Conservation (phyloP, 2,888 invertebrate species). For the Aleiodes testaceus region DNA sequence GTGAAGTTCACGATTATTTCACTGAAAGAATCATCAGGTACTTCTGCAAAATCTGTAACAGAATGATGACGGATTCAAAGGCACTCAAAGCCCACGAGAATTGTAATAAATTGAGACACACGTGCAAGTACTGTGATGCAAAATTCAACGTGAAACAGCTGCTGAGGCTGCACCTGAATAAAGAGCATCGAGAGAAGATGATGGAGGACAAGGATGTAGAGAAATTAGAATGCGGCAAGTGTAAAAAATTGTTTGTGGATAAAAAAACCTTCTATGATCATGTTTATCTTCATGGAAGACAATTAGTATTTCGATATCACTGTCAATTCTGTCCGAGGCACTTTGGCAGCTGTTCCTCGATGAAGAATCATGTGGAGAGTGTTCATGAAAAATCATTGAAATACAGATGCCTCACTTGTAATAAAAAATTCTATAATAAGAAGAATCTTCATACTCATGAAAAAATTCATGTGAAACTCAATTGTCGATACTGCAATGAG, state of each 20-base stretch:
- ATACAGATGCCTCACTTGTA: conserved; percentile 9
- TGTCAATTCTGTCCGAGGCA: conserved; percentile 5
- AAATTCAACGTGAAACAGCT: neutral
- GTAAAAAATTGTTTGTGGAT: conserved; percentile 10
- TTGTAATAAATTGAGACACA: neutral
- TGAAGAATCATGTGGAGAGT: conserved; percentile 14
- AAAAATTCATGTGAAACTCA: conserved; percentile 13
- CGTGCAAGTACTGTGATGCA: conserved; percentile 2
- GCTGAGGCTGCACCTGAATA: conserved; percentile 15
- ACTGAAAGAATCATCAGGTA: neutral
- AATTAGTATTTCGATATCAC: conserved; percentile 1
- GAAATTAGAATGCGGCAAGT: neutral
- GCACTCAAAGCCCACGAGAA: neutral
- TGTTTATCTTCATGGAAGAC: conserved; percentile 15
- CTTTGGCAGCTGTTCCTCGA: conserved; percentile 7
- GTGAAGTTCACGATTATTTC: neutral
- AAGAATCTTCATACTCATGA: conserved; percentile 23
- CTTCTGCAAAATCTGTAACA: conserved; percentile 9
- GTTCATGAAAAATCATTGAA: neutral
- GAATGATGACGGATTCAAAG: conserved; percentile 2
- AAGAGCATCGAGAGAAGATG: conserved; percentile 9
- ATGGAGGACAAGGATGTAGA: neutral
- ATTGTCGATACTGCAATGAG: conserved; percentile 1
- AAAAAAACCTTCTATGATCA: conserved; percentile 19
- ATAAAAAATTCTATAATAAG: conserved; percentile 15